phyloP scores from a whole-genome alignment of 2,797 vertebrate genomes.

The Lerista edwardsae region DNA sequence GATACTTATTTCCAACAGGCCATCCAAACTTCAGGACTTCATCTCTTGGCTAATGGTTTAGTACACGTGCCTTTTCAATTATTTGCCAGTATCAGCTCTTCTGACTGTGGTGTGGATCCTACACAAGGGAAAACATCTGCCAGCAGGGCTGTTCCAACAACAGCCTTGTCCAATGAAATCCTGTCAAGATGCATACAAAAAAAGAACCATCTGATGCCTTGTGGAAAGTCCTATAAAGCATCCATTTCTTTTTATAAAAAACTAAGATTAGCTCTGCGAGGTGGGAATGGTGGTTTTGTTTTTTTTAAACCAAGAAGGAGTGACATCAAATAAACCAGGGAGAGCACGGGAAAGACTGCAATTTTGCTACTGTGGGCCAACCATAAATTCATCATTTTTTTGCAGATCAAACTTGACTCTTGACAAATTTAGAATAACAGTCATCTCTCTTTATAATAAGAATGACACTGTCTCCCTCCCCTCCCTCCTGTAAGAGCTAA shows the following conservation, averaged over 20 bases:
- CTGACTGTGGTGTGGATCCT: slow-evolving; percentile 46
- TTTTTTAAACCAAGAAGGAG: slow-evolving; percentile 6
- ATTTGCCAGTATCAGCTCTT: slow-evolving; percentile 47
- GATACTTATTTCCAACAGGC: slow-evolving; percentile 17
- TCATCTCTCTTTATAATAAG: too few species aligned
- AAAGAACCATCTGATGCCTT: slow-evolving; percentile 30
- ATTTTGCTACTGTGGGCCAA: neutral
- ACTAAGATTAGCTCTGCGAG: slow-evolving; percentile 20
- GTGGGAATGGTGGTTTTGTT: neutral
- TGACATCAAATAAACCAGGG: neutral
- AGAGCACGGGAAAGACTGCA: neutral
- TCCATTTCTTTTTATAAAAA: slow-evolving; percentile 24
- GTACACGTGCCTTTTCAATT: slow-evolving; percentile 42
- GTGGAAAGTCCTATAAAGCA: slow-evolving; percentile 32
- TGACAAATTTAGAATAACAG: too few species aligned
- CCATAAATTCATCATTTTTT: too few species aligned
- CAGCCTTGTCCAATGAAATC: slow-evolving; percentile 40
- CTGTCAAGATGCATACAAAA: slow-evolving; percentile 38
- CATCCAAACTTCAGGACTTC: slow-evolving; percentile 36
- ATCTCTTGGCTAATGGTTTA: slow-evolving; percentile 11
- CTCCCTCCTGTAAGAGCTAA: too few species aligned
- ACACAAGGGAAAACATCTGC: slow-evolving; percentile 67
- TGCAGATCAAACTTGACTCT: too few species aligned
- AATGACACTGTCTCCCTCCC: too few species aligned
- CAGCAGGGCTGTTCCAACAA: slow-evolving; percentile 50